Percentiles rank a stretch among this genome's conserved stretches.
phyloP scores from a whole-genome alignment of 2,888 invertebrate species.

The Mythimna albipuncta region DNA sequence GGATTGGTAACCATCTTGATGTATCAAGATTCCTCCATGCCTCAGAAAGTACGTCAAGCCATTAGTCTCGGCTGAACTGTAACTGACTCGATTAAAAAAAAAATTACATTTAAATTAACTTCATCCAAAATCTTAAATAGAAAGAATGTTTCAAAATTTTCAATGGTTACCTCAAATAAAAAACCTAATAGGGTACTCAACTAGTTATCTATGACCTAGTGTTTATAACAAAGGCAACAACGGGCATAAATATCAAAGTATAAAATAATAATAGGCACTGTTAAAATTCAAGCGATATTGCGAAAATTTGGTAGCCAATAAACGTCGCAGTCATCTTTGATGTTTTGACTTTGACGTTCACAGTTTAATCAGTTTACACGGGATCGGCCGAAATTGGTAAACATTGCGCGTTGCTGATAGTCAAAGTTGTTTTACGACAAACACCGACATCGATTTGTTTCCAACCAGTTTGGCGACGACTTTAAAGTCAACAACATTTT shows the following conservation, averaged over 20 bases:
- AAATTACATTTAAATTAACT: no score
- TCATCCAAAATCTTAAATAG: no score
- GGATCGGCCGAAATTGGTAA: slow-evolving; percentile 48
- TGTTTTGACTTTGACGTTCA: slow-evolving; percentile 33
- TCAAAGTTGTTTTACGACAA: slow-evolving; percentile 59
- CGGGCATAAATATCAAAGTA: not conserved
- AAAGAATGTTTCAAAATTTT: no score
- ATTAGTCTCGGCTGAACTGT: no score
- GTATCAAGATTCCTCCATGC: no score
- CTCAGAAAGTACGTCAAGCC: no score
- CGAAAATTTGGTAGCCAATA: slow-evolving; percentile 20
- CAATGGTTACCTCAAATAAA: no score
- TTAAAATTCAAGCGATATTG: slow-evolving; percentile 12
- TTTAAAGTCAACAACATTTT: not conserved
- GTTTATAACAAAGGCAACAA: not conserved
- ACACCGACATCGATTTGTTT: slow-evolving; percentile 42
- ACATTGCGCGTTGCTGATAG: slow-evolving; percentile 56
- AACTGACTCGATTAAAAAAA: no score
- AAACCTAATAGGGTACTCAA: no score
- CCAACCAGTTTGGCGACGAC: slow-evolving; percentile 23
- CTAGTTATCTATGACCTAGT: no score
- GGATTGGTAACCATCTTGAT: no score
- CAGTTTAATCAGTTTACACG: slow-evolving; percentile 50
- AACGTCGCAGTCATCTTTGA: slow-evolving; percentile 20
- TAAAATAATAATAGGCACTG: not conserved